A percentile compares a stretch with the other conserved stretches of the same genome.
phyloP scores from a whole-genome alignment of 2,888 invertebrate genomes.

The Melieria omissa region DNA sequence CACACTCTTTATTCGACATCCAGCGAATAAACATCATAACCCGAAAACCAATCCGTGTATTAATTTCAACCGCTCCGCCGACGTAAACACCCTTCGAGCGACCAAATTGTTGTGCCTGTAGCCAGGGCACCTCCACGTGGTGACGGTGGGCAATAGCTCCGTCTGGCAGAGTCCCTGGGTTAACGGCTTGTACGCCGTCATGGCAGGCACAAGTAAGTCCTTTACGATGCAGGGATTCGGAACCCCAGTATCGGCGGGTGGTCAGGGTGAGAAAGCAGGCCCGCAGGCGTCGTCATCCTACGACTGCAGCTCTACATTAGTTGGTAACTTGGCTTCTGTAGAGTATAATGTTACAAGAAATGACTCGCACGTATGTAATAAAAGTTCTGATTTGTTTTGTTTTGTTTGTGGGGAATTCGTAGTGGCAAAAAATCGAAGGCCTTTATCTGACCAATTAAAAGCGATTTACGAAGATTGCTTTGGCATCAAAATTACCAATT shows the following conservation, averaged over 20 bases:
- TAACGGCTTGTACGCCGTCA: conserved; percentile 1
- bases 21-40: too few relatives aligned
- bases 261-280: conserved; percentile 13
- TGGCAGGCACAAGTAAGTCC: conserved; percentile 6
- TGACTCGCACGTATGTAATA: neutral
- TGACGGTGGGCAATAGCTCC: conserved; percentile 10
- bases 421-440: neutral
- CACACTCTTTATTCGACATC: too few relatives aligned
- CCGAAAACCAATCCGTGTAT: too few relatives aligned
- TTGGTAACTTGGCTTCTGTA: conserved; percentile 13
- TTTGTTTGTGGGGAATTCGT: conserved; percentile 8
- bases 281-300: conserved; percentile 18
- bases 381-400: conserved; percentile 2
- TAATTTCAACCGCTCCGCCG: too few relatives aligned
- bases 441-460: neutral
- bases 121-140: conserved; percentile 14
- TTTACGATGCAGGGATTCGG: conserved; percentile 8
- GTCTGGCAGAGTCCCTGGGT: conserved; percentile 12
- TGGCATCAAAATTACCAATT: neutral
- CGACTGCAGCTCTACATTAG: conserved; percentile 13
- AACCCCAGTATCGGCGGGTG: neutral
- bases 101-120: neutral
- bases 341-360: conserved; percentile 13
- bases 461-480: neutral
- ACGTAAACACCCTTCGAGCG: neutral